Conservation (phyloP, 2,888 invertebrate species). For the Melinaea marsaeus region DNA sequence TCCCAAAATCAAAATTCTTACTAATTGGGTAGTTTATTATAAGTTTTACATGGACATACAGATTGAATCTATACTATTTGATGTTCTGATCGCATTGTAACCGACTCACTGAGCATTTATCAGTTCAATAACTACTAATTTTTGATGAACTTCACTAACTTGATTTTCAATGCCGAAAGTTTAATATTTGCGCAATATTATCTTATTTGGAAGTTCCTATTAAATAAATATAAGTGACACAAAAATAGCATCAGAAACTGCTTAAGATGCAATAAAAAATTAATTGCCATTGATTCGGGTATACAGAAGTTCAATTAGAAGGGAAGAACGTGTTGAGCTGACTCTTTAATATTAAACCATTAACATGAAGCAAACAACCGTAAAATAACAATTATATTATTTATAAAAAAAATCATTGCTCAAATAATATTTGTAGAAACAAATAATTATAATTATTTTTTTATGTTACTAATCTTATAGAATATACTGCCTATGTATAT, state of each 20-base stretch:
- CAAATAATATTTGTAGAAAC: too few species aligned
- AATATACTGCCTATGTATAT: too few species aligned
- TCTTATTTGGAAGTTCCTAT: not conserved
- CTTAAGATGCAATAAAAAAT: not conserved
- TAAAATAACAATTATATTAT: too few species aligned
- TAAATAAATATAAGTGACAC: too few species aligned
- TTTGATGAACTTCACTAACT: not conserved
- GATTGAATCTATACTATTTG: not conserved
- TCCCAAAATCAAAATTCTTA: not conserved
- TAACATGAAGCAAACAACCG: too few species aligned
- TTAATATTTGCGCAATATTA: not conserved
- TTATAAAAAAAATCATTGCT: too few species aligned
- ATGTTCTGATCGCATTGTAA: slow-evolving; percentile 1
- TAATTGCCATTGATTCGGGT: not conserved
- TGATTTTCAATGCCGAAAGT: not conserved
- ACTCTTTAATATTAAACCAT: not conserved
- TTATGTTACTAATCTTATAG: too few species aligned
- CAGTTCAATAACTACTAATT: not conserved
- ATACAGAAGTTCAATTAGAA: not conserved
- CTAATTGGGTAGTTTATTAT: not conserved
- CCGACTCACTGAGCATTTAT: not conserved
- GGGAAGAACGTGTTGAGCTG: slow-evolving; percentile 1
- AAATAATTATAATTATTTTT: too few species aligned
- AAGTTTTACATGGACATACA: not conserved
- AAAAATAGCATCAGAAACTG: too few species aligned